Evolutionary conservation across 2,888 invertebrate species (phyloP).

Genomic region (Idaea aversata): DNA sequence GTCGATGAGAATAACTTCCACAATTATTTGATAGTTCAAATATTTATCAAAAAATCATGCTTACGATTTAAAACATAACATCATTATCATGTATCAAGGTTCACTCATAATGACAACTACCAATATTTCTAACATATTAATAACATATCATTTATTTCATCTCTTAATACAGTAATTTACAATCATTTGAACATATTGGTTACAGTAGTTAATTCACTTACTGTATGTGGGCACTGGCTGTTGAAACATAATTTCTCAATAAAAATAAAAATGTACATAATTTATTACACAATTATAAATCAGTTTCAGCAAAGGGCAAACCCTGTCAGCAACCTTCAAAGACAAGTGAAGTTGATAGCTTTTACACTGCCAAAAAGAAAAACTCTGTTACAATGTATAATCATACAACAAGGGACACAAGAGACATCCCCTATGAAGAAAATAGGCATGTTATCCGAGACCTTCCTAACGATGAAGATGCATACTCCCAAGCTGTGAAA

Average conservation of each 20-base stretch:
- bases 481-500: slow-evolving; percentile 62
- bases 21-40: not conserved
- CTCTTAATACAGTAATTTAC: not conserved
- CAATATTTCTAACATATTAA: not conserved
- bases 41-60: not conserved
- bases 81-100: not conserved
- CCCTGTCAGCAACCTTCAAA: slow-evolving; percentile 35
- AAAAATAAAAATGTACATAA: not conserved
- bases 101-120: not conserved
- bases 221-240: not conserved
- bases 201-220: slow-evolving; percentile 5
- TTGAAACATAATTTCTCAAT: not conserved
- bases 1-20: not conserved
- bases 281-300: not conserved
- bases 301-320: slow-evolving; percentile 42
- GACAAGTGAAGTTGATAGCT: slow-evolving; percentile 29
- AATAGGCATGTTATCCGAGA: slow-evolving; percentile 53
- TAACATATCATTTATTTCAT: not conserved
- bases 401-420: slow-evolving; percentile 57
- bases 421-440: slow-evolving; percentile 44
- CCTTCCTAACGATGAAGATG: slow-evolving; percentile 53
- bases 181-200: not conserved
- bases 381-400: slow-evolving; percentile 62
- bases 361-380: slow-evolving; percentile 34
- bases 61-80: not conserved